Evolutionary conservation across 2,797 vertebrate species (phyloP), one percentile per base, ranked within the genome.

Genomic region (Propithecus deckenii): DNA sequence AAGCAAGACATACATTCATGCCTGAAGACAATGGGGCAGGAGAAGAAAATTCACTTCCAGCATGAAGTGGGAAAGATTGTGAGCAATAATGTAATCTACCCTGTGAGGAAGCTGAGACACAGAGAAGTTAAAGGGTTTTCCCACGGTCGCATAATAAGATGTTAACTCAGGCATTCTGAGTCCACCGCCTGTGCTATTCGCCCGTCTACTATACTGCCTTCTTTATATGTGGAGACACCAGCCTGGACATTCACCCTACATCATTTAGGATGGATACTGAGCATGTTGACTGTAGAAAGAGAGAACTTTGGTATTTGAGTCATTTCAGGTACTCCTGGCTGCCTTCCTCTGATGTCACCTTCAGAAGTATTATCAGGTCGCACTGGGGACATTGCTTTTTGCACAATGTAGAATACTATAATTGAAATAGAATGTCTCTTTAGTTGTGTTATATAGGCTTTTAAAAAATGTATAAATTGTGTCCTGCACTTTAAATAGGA

Each of bases 371-470:
- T 11, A 28, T 11, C 63, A 65, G 28, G 50, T 93, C 87, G 38
- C 46, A n/a, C 0, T 32, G 74, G 41, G 35, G 74, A 80, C 46
- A 72, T 84, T 41, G 18, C 50, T 91, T 84, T 93, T 59, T 91
- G 57, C 13, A 52, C 30, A n/a, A 18, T 46, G 30, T 43, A 75
- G 30, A 63, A 65, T 43, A 48, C 15, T 89, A 52, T 91, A 89
- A 97, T 89, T 93, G 86, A 89, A 97, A 93, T 65, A 79, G 35
- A 93, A 97, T 89, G 22, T 63, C 59, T 63, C 85, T 95, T 72
- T 74, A 72, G 52, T 92, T 89, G 67, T 81, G 30, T 61, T 80
- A 86, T 57, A 52, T 52, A 86, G 65, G 65, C 46, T 52, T 95
- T 96, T 69, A 0, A 94, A 95, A 96, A 79, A 97, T 97, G 22